Evolutionary conservation across 1,140 invertebrate species (phyloP), one percentile per base, ranked within the genome.

Genomic region (Saccostrea echinata): DNA sequence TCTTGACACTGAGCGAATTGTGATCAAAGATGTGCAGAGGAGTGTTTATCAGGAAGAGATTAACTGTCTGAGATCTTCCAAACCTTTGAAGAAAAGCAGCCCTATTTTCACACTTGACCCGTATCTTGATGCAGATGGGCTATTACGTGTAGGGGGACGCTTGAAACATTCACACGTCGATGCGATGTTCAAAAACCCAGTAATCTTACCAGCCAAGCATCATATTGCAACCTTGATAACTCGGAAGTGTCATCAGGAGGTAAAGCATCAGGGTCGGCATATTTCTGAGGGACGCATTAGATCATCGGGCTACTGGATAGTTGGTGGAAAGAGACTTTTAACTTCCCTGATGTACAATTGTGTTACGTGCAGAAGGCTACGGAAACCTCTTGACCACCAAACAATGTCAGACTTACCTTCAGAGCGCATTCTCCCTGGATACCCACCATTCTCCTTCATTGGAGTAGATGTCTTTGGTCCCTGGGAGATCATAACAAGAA

Each of bases 1-100:
- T 85, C 61, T 18, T 8, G 61, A 64, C 61, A n/a, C 61, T 21
- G 61, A 64, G 21, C 18, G n/a, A 64, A 13, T 1, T 52, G 82
- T 89, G 24, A 86, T 89, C 76, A 89, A 71, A 53, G 27, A 51
- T 43, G 76, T 81, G 12, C 30, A 81, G 24, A 81, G 21, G 16
- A 51, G 12, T 16, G 30, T 33, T 33, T 81, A 81, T 51, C 76
- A 81, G 35, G 27, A 81, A 35, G 9, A 81, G 2, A 30, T 81
- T 33, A 1, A 16, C 24, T 35, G 16, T 0, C 30, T 81, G 4
- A 27, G 24, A 4, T 33, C 12, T 33, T 16, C 30, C 0, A 8
- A 33, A 21, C 8, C 13, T 12, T 9, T 81, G 16, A 13, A 12
- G 11, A 81, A 81, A 12, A 51, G 24, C 76, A 81, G 76, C 30